These are phyloP conservation scores for Trichomycterus rosablanca DNA, from an alignment of 2,113 vertebrate genomes.

Conservation along the genomic window DNA sequence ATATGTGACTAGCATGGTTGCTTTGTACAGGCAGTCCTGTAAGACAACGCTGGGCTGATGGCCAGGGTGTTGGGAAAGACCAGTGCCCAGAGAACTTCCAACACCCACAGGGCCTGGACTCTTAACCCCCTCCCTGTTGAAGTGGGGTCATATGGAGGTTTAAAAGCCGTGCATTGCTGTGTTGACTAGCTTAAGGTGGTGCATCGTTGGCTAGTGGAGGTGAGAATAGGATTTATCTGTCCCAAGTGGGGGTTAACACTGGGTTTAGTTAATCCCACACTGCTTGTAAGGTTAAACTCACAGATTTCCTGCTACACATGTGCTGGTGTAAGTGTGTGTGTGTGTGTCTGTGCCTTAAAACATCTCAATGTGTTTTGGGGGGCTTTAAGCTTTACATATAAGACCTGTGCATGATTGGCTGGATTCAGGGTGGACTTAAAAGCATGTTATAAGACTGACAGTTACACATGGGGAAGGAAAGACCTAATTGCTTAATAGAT, in stretches of 20 bases:
- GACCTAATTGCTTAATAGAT: no score
- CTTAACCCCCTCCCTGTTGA: conserved; percentile 68
- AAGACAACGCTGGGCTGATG: conserved; percentile 13
- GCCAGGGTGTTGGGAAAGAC: conserved; percentile 26
- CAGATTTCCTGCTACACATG: conserved; percentile 84
- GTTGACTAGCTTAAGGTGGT: conserved; percentile 27
- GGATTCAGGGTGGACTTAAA: no score
- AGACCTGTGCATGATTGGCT: no score
- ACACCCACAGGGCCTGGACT: conserved; percentile 54
- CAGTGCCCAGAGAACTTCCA: conserved; percentile 16
- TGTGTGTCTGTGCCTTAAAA: no score
- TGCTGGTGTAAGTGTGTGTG: conserved; percentile 73
- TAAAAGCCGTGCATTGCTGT: conserved; percentile 8
- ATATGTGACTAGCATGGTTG: conserved; percentile 17
- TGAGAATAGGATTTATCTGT: conserved; percentile 83
- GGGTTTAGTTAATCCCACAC: conserved; percentile 56
- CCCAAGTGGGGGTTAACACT: conserved; percentile 63
- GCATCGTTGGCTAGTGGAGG: conserved; percentile 56
- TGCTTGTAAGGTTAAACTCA: conserved; percentile 87
- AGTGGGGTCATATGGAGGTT: conserved; percentile 37
- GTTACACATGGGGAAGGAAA: no score
- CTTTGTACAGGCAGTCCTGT: conserved; percentile 5
- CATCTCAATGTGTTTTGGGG: no score
- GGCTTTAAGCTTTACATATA: no score
- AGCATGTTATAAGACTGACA: no score